These are phyloP conservation scores for Dendrocincla tyrannina DNA, from an alignment of 2,797 vertebrate species.

Conservation along the genomic window DNA sequence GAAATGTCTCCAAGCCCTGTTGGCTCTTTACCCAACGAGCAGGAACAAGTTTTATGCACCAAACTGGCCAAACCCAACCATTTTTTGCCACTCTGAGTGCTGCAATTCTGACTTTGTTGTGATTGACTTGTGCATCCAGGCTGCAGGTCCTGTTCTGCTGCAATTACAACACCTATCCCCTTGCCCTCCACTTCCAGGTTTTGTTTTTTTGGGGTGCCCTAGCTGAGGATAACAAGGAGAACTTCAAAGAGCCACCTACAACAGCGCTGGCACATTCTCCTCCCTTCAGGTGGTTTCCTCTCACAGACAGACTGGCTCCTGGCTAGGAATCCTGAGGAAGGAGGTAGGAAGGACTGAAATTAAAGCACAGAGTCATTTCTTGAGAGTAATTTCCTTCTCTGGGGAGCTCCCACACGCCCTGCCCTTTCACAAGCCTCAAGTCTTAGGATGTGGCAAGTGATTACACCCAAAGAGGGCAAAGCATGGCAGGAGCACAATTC, in stretches of 20 bases:
- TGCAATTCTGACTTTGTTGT: background rate
- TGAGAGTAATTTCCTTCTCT: background rate
- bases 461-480: background rate
- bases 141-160: background rate
- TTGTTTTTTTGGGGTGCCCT: background rate
- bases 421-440: background rate
- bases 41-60: background rate
- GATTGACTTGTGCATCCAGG: background rate
- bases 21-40: background rate
- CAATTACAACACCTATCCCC: background rate
- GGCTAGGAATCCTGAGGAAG: background rate
- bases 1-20: background rate
- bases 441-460: background rate
- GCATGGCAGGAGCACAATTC: background rate
- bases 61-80: background rate
- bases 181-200: background rate
- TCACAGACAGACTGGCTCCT: constrained; percentile 46
- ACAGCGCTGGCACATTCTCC: background rate
- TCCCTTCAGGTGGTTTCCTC: background rate
- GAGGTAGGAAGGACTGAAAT: background rate
- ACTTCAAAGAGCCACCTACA: constrained; percentile 29
- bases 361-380: background rate
- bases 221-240: background rate
- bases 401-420: background rate
- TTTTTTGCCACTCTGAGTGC: background rate